These are phyloP conservation scores for Cyclophora punctaria DNA, from an alignment of 2,888 invertebrate genomes.

Conservation along the genomic window DNA sequence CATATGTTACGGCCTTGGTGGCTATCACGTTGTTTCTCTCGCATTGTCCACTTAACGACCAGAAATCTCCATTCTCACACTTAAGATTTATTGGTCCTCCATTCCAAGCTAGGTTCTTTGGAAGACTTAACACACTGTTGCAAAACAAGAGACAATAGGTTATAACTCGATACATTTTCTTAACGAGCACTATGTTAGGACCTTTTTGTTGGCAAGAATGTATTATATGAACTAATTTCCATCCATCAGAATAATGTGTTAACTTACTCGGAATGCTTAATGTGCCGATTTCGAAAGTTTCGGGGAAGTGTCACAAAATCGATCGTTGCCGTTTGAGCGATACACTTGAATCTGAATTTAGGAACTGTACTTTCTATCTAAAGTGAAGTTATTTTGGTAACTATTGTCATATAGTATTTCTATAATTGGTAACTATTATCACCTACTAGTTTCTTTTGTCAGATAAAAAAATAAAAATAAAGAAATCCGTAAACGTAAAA, in stretches of 20 bases:
- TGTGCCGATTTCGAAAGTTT: constrained; percentile 17
- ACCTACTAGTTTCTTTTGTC: no score
- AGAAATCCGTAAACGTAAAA: no score
- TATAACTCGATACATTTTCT: constrained; percentile 17
- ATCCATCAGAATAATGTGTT: constrained; percentile 7
- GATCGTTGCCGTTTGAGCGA: neutral
- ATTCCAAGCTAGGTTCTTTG: constrained; percentile 57
- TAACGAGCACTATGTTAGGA: constrained; percentile 4
- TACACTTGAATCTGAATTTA: no score
- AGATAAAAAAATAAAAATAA: no score
- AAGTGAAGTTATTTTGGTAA: no score
- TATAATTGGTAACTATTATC: no score
- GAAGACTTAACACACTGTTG: constrained; percentile 22
- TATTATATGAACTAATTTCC: constrained; percentile 5
- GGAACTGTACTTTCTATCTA: no score
- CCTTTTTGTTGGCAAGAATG: neutral
- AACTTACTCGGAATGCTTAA: constrained; percentile 14
- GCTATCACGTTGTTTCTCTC: constrained; percentile 76
- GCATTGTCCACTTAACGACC: constrained; percentile 68
- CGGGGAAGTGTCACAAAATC: constrained; percentile 11
- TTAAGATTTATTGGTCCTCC: constrained; percentile 60
- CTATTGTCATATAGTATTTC: no score
- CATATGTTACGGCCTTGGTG: constrained; percentile 73
- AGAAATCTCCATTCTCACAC: constrained; percentile 65
- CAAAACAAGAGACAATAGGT: constrained; percentile 11